These are phyloP conservation scores for Tipula lateralis DNA, from an alignment of 2,888 invertebrate species.

Conservation along the genomic window DNA sequence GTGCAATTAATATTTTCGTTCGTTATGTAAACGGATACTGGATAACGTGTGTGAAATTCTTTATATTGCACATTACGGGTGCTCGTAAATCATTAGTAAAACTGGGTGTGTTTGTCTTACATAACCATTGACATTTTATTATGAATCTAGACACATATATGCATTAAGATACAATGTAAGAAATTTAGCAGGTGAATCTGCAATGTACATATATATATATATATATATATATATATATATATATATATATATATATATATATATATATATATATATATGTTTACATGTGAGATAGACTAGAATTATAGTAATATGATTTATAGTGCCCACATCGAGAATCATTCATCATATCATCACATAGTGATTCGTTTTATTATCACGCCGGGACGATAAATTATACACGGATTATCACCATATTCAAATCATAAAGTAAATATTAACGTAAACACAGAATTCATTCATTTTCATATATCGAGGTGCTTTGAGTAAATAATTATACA, in stretches of 20 bases:
- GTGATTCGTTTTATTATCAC: background rate
- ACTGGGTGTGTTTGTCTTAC: background rate
- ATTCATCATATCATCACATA: background rate
- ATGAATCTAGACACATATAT: no score
- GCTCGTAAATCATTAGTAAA: background rate
- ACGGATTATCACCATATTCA: background rate
- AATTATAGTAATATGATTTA: background rate
- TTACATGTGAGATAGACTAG: no score
- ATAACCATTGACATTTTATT: background rate
- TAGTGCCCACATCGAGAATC: background rate
- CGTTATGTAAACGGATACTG: background rate
- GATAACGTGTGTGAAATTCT: background rate
- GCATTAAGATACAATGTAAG: background rate
- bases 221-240: background rate
- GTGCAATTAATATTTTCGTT: background rate
- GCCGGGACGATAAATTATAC: background rate
- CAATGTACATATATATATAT: background rate
- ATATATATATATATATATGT: background rate
- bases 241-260: background rate
- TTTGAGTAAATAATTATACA: background rate
- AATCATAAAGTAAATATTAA: conserved; percentile 13
- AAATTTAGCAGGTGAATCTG: background rate
- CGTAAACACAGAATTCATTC: background rate
- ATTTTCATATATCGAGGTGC: background rate
- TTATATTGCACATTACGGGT: background rate